Conservation (phyloP, 92 coral and sea anemone genomes). For the Parazoanthus swiftii region DNA sequence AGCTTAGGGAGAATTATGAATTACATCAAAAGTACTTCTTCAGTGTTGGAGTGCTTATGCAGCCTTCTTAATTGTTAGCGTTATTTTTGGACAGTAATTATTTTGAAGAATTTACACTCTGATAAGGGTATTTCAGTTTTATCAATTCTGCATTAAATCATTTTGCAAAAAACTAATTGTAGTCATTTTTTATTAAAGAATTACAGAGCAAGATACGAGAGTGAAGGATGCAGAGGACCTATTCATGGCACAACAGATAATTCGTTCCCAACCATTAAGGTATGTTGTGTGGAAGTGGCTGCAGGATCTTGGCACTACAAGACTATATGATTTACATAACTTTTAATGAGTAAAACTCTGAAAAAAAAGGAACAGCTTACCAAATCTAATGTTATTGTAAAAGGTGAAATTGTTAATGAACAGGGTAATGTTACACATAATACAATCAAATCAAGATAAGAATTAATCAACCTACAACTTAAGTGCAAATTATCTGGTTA, state of each 20-base stretch:
- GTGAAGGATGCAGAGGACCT: constrained; percentile 99
- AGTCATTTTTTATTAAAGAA: constrained; percentile 59
- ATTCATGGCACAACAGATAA: constrained; percentile 93
- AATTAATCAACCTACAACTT: too few species aligned
- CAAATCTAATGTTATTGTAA: too few species aligned
- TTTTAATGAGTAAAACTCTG: too few species aligned
- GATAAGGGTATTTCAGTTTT: neutral
- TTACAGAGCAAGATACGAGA: constrained; percentile 97
- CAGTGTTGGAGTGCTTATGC: neutral
- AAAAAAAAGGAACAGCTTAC: too few species aligned
- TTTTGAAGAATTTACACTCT: neutral
- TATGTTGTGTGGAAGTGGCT: constrained; percentile 17
- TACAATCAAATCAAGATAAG: too few species aligned
- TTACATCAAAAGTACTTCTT: neutral
- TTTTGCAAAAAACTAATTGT: neutral
- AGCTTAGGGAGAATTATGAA: too few species aligned
- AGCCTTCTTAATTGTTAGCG: neutral
- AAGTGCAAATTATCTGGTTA: too few species aligned
- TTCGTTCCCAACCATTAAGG: constrained; percentile 92
- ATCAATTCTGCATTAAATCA: neutral
- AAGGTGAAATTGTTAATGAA: too few species aligned
- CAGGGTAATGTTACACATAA: too few species aligned
- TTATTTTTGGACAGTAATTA: too few species aligned
- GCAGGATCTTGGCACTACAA: neutral
- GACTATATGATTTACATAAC: too few species aligned